A percentile compares a stretch with the other conserved stretches of the same genome.
Evolutionary conservation across 2,888 invertebrate genomes (phyloP).

Genomic region (Halictus ligatus): DNA sequence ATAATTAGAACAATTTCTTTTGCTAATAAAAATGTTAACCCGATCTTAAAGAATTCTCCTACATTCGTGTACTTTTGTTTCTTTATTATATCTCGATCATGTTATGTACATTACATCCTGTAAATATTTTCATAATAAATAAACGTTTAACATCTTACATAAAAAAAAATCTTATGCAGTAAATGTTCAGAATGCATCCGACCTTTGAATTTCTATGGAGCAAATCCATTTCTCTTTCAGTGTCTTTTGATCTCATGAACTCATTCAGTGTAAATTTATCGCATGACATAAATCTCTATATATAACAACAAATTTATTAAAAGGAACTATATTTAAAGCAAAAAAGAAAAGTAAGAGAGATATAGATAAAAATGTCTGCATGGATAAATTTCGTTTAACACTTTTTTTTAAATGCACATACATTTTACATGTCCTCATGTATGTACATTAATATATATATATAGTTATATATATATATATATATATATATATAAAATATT

Average conservation of each 20-base stretch:
- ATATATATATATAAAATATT: conserved; percentile 26
- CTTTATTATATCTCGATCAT: conserved; percentile 77
- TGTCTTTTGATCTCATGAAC: conserved; percentile 21
- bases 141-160: conserved; percentile 68
- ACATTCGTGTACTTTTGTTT: conserved; percentile 57
- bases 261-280: conserved; percentile 34
- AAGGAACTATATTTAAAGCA: not conserved
- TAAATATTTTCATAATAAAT: conserved; percentile 74
- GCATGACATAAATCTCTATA: conserved; percentile 32
- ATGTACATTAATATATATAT: conserved; percentile 30
- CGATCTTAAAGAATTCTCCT: conserved; percentile 53
- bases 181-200: conserved; percentile 60
- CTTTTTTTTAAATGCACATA: conserved; percentile 27
- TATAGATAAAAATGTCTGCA: conserved; percentile 28
- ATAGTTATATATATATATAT: conserved; percentile 22
- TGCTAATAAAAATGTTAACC: conserved; percentile 20
- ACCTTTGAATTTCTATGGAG: conserved; percentile 30
- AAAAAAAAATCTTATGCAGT: conserved; percentile 66
- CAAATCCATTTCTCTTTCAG: conserved; percentile 22
- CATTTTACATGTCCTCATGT: conserved; percentile 18
- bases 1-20: not conserved
- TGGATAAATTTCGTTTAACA: conserved; percentile 9
- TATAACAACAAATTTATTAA: conserved; percentile 36
- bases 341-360: not conserved
- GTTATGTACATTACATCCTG: conserved; percentile 79